phyloP scores from a whole-genome alignment of 2,113 vertebrate genomes.

The Chaetura pelagica region DNA sequence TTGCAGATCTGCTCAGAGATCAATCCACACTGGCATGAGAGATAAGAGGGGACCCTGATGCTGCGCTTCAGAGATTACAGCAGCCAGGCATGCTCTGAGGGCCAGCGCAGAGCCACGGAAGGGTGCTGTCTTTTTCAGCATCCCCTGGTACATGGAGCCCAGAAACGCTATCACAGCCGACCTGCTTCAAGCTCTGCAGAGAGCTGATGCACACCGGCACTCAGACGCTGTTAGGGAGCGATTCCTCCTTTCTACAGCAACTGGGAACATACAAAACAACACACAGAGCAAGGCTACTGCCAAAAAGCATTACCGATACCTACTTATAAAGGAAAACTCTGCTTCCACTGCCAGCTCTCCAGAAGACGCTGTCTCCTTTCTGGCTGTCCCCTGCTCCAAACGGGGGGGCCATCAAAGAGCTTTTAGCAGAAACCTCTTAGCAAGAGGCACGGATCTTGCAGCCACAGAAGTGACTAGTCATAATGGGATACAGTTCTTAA shows the following conservation, averaged over 20 bases:
- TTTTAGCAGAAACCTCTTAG: neutral
- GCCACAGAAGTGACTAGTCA: neutral
- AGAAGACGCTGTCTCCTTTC: neutral
- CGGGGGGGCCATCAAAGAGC: neutral
- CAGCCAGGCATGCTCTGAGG: neutral
- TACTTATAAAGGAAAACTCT: neutral
- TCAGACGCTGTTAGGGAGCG: accelerated
- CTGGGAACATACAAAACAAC: neutral
- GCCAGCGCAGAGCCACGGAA: neutral
- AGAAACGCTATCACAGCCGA: accelerated
- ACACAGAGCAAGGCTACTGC: neutral
- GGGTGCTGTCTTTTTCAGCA: neutral
- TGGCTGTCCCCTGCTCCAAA: neutral
- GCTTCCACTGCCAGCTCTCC: neutral
- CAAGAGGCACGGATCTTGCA: neutral
- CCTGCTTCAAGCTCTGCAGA: neutral
- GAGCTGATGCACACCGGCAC: neutral
- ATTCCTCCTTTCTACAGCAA: neutral
- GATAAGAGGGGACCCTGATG: neutral
- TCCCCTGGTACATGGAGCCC: accelerated
- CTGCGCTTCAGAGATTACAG: neutral
- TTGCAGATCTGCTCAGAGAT: slow-evolving; percentile 17
- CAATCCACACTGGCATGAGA: neutral
- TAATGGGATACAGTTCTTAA: neutral
- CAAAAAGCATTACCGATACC: neutral